phyloP scores from a whole-genome alignment of 2,113 vertebrate genomes.

The Neotoma lepida region DNA sequence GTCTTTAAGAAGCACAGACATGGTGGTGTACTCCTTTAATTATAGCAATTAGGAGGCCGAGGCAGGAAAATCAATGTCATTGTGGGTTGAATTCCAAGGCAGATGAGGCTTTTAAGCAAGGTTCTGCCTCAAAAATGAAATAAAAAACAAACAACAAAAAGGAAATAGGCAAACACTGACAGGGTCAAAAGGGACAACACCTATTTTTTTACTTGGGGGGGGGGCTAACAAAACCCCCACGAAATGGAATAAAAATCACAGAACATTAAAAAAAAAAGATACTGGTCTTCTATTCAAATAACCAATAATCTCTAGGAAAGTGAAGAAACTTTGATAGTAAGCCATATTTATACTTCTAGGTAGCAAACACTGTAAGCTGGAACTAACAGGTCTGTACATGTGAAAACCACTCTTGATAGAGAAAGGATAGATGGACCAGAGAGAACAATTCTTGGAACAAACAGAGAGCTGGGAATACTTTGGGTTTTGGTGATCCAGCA shows the following conservation, averaged over 20 bases:
- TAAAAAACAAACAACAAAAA: not conserved
- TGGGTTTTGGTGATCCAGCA: not conserved
- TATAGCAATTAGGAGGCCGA: not conserved
- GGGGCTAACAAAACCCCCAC: not conserved
- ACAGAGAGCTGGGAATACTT: not conserved
- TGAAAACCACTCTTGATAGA: not conserved
- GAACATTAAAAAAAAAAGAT: not conserved
- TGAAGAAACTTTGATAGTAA: not conserved
- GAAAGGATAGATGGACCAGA: conserved; percentile 20
- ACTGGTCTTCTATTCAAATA: not conserved
- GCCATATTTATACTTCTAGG: not conserved
- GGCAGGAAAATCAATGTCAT: not conserved
- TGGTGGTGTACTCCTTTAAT: not conserved
- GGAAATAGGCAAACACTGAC: not conserved
- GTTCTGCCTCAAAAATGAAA: not conserved
- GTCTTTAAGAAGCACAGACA: not conserved
- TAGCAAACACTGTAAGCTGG: not conserved
- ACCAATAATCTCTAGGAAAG: not conserved
- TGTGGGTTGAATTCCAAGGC: not conserved
- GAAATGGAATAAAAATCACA: not conserved
- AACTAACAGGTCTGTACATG: not conserved
- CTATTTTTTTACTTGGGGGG: not conserved
- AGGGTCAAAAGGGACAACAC: not conserved
- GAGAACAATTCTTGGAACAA: not conserved
- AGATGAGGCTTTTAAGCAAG: not conserved